Evolutionary conservation across 2,797 vertebrate species (phyloP), one percentile per base, ranked within the genome.

Genomic region (Lepidocolaptes lacrymiger): DNA sequence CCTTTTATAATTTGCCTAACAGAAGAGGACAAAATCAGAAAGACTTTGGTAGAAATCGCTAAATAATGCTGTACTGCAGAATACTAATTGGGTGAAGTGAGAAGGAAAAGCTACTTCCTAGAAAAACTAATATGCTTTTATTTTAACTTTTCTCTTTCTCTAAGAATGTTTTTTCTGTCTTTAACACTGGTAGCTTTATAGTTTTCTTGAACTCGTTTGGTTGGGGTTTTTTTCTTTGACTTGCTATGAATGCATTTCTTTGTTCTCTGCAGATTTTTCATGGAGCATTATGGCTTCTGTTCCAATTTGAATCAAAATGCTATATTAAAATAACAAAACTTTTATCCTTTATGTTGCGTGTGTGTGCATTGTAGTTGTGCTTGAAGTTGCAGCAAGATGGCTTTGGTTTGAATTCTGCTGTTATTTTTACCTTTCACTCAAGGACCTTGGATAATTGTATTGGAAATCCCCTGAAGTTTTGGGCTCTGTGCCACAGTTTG

Each of bases 221-320:
- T 69, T 63, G 43, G 7, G 34, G 7, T 3, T 52, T 81, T 17
- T 46, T 48, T 43, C 30, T 32, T 69, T 73, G 34, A 34, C 28
- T 51, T 81, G 30, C 63, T 84, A 8, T 73, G 13, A 84, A 85
- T 73, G 36, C 14, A 66, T 82, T 81, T 82, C 64, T 59, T 43
- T 64, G 30, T 43, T 48, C 11, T 49, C 27, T 51, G 9, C 44
- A n/a, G 13, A 21, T 56, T 85, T 73, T 83, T 80, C 30, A 49
- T 43, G 26, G 30, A 81, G 10, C 1, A 0, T 56, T 76, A 44
- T 0, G 2, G 51, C 30, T 87, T 89, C 18, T 54, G 7, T 81
- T 86, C 46, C n/a, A 77, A 24, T 75, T 73, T 55, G 20, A 73
- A 77, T 19, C 13, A 90, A 77, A 94, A 59, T 12, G 9, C 8